Base-by-base conservation (phyloP, 2,113 vertebrate species). In the Poeciliopsis occidentalis region DNA sequence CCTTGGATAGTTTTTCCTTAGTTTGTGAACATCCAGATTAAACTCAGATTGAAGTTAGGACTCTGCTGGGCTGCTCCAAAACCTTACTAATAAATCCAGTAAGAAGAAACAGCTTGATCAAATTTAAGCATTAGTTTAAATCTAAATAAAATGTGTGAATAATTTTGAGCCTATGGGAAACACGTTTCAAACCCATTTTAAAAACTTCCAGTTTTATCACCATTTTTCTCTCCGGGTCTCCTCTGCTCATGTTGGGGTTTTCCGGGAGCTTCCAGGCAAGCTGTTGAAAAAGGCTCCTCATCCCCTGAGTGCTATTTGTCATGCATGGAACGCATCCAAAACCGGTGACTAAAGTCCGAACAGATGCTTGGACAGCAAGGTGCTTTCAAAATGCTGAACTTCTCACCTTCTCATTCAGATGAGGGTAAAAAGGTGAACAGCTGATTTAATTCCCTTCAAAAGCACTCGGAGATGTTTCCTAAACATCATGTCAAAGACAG, bases 371-470 rank as follows among this genome's bases (percentile, higher is more conserved):
- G 65, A 73, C 44, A 64, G 11, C 10, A 64, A 64, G 64, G 37
- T 64, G 67, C 30, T 70, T 77, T 70, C 70, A 77, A 51, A 62
- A 51, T 27, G 62, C 51, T 66, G 72, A 79, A 79, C 81, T 79
- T 64, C 29, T 72, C 68, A 71, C 60, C 77, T 62, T 12, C 29
- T 76, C 65, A 70, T 64, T 54, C 61, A 76, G 64, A 63, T 34
- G 29, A 34, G 60, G 67, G 72, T 57, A 57, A 76, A 27, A 10
- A 63, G 68, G 57, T n/a, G 68, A n/a, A n/a, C 44, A 13, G 32
- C 19, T 29, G 27, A 26, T 47, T 57, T 64, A 73, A 61, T 6
- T 2, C 31, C 44, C 4, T 19, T 47, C 44, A 47, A 47, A 17
- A 47, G 5, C 24, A 41, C 24, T n/a, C 30, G 15, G 12, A 66